These are phyloP conservation scores for Aphidius ervi DNA, from an alignment of 1,140 invertebrate genomes.

Conservation along the genomic window DNA sequence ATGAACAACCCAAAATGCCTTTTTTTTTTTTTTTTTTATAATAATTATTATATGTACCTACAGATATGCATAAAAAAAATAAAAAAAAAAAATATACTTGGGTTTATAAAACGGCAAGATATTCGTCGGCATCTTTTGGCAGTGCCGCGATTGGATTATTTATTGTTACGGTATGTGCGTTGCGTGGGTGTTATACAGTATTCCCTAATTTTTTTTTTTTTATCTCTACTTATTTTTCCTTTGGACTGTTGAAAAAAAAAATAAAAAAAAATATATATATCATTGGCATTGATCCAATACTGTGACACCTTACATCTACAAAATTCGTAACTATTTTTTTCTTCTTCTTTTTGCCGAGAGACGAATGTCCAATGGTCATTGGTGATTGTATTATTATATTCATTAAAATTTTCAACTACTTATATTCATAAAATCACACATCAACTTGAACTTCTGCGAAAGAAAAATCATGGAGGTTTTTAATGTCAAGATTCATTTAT, in stretches of 20 bases:
- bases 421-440: too few relatives aligned
- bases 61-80: background rate
- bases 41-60: background rate
- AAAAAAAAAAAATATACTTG: slow-evolving; percentile 1
- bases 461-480: too few relatives aligned
- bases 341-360: slow-evolving; percentile 28
- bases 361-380: slow-evolving; percentile 20
- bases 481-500: too few relatives aligned
- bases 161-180: slow-evolving; percentile 50
- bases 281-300: slow-evolving; percentile 43
- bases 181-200: slow-evolving; percentile 38
- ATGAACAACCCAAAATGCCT: background rate
- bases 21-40: too few relatives aligned
- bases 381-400: too few relatives aligned
- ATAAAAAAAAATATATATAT: background rate
- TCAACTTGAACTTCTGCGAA: too few relatives aligned
- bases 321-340: slow-evolving; percentile 25
- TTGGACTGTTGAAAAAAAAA: too few relatives aligned
- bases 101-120: slow-evolving; percentile 13
- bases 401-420: too few relatives aligned
- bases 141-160: slow-evolving; percentile 46
- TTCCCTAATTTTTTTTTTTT: too few relatives aligned
- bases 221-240: slow-evolving; percentile 5
- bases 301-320: slow-evolving; percentile 48
- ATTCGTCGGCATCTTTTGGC: slow-evolving; percentile 29